A percentile compares a stretch with the other conserved stretches of the same genome.
Conservation (phyloP, 2,113 vertebrate genomes). For the Thymallus thymallus region DNA sequence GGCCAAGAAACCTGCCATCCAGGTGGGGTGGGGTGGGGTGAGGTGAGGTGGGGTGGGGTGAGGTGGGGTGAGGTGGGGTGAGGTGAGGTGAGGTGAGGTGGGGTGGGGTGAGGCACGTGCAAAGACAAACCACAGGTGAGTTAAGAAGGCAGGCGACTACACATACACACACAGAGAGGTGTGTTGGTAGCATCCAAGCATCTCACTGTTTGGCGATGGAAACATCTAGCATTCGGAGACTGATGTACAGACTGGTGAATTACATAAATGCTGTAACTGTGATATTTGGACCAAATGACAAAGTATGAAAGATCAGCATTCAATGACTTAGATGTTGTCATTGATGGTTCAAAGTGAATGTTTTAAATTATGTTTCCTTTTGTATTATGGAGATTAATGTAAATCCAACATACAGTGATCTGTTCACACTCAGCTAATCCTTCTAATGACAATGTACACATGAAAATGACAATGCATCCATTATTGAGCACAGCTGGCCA, state of each 20-base stretch:
- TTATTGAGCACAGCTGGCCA: neutral
- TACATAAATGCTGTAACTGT: neutral
- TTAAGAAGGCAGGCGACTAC: conserved; percentile 60
- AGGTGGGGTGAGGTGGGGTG: no score
- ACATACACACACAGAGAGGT: conserved; percentile 11
- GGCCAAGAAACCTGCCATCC: no score
- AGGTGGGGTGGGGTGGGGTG: no score
- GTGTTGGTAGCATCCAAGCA: neutral
- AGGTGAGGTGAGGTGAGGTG: no score
- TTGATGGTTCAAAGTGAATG: no score
- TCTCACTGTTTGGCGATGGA: conserved; percentile 7
- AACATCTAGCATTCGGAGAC: neutral
- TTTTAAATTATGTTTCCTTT: no score
- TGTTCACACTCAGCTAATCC: neutral
- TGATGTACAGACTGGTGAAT: no score
- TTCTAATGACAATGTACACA: neutral
- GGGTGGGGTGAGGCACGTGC: conserved; percentile 48
- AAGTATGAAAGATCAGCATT: no score
- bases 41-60: no score
- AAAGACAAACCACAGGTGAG: conserved; percentile 74
- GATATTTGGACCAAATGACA: neutral
- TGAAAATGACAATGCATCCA: neutral
- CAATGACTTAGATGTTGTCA: no score
- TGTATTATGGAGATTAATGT: no score
- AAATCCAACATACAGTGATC: no score